Conservation (phyloP, 2,888 invertebrate genomes). For the Macaria liturata region DNA sequence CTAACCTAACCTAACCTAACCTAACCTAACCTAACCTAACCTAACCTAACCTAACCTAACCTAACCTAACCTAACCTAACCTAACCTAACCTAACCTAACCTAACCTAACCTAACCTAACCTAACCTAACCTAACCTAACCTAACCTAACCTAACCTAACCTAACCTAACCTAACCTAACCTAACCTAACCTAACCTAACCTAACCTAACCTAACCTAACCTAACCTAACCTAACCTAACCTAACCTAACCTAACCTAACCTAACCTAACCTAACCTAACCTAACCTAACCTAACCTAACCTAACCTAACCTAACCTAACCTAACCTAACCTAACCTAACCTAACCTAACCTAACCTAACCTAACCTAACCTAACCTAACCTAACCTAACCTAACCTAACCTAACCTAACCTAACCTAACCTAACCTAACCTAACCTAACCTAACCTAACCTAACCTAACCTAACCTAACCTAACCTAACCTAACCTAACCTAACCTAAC, state of each 20-base stretch:
- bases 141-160: slow-evolving; percentile 33
- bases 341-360: slow-evolving; percentile 29
- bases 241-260: slow-evolving; percentile 36
- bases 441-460: slow-evolving; percentile 34
- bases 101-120: slow-evolving; percentile 38
- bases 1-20: slow-evolving; percentile 30
- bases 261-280: slow-evolving; percentile 35
- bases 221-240: slow-evolving; percentile 35
- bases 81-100: slow-evolving; percentile 38
- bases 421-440: slow-evolving; percentile 29
- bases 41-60: slow-evolving; percentile 38
- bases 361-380: slow-evolving; percentile 21
- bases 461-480: slow-evolving; percentile 35
- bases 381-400: slow-evolving; percentile 23
- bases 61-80: slow-evolving; percentile 38
- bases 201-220: slow-evolving; percentile 35
- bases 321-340: slow-evolving; percentile 29
- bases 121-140: slow-evolving; percentile 39
- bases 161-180: slow-evolving; percentile 34
- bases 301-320: slow-evolving; percentile 30
- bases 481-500: slow-evolving; percentile 31
- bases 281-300: slow-evolving; percentile 32
- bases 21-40: slow-evolving; percentile 28
- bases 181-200: slow-evolving; percentile 34
- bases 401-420: slow-evolving; percentile 28